These are phyloP conservation scores for Gryllus longicercus DNA, from an alignment of 2,888 invertebrate genomes.

Conservation along the genomic window DNA sequence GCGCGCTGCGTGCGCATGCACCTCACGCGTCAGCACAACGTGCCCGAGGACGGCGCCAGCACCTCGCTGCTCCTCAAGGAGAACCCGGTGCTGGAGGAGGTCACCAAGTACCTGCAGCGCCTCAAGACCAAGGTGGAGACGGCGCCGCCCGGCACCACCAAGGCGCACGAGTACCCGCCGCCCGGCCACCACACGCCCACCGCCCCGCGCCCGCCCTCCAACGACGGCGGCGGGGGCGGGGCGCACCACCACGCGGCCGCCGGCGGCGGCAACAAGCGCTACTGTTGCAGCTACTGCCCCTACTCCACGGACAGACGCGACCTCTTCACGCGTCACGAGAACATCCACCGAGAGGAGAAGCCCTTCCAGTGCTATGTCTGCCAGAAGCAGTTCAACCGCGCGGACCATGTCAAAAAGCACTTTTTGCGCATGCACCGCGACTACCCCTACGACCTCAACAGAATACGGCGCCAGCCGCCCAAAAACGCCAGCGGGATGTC, in stretches of 20 bases:
- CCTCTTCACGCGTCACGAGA: slow-evolving; percentile 86
- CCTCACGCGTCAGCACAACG: slow-evolving; percentile 68
- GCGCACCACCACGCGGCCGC: slow-evolving; percentile 28
- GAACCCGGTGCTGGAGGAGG: slow-evolving; percentile 70
- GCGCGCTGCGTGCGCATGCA: slow-evolving; percentile 71
- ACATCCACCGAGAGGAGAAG: slow-evolving; percentile 89
- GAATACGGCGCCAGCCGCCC: slow-evolving; percentile 62
- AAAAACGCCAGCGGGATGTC: slow-evolving; percentile 40
- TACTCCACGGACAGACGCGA: slow-evolving; percentile 89
- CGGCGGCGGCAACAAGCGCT: slow-evolving; percentile 51
- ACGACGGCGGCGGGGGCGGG: slow-evolving; percentile 19
- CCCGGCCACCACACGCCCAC: slow-evolving; percentile 22
- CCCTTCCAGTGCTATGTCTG: slow-evolving; percentile 92
- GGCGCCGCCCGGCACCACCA: background rate
- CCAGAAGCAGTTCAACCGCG: slow-evolving; percentile 87
- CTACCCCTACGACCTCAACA: slow-evolving; percentile 79
- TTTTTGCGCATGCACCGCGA: slow-evolving; percentile 89
- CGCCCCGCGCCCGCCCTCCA: background rate
- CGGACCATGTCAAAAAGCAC: slow-evolving; percentile 92
- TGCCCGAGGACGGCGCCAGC: slow-evolving; percentile 59
- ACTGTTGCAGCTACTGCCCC: slow-evolving; percentile 82
- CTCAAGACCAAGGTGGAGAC: slow-evolving; percentile 61
- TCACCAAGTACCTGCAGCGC: slow-evolving; percentile 66
- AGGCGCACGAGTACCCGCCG: background rate
- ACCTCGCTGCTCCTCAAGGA: slow-evolving; percentile 58